These are phyloP conservation scores for Pangasius sanitwongsei DNA, from an alignment of 2,797 vertebrate genomes.

Conservation along the genomic window DNA sequence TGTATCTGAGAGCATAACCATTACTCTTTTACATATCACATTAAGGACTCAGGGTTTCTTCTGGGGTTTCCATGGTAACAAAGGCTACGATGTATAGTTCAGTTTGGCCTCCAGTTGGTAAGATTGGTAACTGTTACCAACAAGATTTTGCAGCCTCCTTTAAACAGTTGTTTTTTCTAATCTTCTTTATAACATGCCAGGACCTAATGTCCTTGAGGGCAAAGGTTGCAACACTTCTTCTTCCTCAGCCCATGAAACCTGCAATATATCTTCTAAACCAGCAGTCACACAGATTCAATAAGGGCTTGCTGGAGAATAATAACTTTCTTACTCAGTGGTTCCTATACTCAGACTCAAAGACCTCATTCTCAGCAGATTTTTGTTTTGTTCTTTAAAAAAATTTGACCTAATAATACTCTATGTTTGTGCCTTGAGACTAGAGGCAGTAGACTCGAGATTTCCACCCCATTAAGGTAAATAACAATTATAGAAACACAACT, in stretches of 20 bases:
- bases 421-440: neutral
- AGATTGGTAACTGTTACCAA: neutral
- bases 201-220: slow-evolving; percentile 9
- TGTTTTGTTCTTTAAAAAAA: neutral
- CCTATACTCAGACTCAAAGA: neutral
- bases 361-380: neutral
- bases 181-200: slow-evolving; percentile 13
- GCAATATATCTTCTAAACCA: slow-evolving; percentile 31
- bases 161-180: neutral
- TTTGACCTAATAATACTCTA: neutral
- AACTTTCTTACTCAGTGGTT: neutral
- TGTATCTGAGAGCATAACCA: slow-evolving; percentile 7
- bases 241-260: slow-evolving; percentile 5
- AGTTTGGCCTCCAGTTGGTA: slow-evolving; percentile 43
- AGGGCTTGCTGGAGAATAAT: neutral
- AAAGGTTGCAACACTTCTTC: neutral
- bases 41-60: slow-evolving; percentile 35
- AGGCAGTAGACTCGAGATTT: neutral
- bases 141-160: slow-evolving; percentile 16
- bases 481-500: neutral
- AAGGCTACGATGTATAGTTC: slow-evolving; percentile 32
- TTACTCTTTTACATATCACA: slow-evolving; percentile 29
- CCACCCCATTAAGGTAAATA: neutral
- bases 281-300: neutral
- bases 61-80: slow-evolving; percentile 52